Evolutionary conservation across 2,113 vertebrate species (phyloP).

Genomic region (Brachionichthys hirsutus): DNA sequence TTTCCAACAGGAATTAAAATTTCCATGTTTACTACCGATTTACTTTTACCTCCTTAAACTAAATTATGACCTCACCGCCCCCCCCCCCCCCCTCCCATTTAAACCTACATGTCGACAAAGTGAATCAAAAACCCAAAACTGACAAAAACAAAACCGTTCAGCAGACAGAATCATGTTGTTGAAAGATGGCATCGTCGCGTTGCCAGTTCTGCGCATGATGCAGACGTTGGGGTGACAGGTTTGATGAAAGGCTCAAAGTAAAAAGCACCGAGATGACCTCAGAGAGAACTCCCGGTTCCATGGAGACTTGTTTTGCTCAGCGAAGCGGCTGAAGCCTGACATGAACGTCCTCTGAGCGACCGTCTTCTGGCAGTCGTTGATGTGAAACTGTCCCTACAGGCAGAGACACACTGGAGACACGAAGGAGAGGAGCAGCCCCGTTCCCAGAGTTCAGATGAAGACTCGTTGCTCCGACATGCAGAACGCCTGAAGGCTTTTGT

Average conservation of each 20-base stretch:
- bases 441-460: conserved; percentile 9
- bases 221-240: background rate
- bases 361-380: conserved; percentile 30
- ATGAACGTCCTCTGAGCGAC: conserved; percentile 6
- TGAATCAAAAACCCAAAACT: too few species aligned
- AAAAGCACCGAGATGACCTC: background rate
- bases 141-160: too few species aligned
- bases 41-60: too few species aligned
- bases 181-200: too few species aligned
- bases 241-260: conserved; percentile 1
- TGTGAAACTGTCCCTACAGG: conserved; percentile 28
- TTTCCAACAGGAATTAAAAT: too few species aligned
- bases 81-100: too few species aligned
- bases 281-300: conserved; percentile 10
- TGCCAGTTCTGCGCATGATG: too few species aligned
- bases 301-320: background rate
- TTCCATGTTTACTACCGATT: too few species aligned
- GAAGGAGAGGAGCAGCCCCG: conserved; percentile 17
- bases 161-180: too few species aligned
- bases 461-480: conserved; percentile 32
- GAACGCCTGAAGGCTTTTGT: conserved; percentile 1
- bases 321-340: conserved; percentile 5
- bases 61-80: too few species aligned
- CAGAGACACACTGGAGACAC: conserved; percentile 13
- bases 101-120: too few species aligned